Base-by-base conservation (phyloP, 2,797 vertebrate genomes). In the Malurus splendens region DNA sequence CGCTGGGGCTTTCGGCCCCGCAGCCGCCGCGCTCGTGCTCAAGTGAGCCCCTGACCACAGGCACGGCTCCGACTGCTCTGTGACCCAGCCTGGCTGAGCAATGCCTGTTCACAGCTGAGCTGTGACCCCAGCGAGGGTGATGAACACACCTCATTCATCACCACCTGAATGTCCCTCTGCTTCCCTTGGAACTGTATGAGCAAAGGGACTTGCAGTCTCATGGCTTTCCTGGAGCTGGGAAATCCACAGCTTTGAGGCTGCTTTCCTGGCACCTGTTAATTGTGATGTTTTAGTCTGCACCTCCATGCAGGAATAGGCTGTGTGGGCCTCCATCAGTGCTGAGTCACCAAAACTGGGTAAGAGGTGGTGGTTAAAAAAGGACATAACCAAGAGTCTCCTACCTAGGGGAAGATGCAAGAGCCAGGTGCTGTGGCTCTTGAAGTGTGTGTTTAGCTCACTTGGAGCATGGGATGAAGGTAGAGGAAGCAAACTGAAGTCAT, bases 41-140 rank as follows among this genome's bases (percentile, higher is more conserved):
- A 3, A 22, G 6, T 32, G 42, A 52, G 8, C 11, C n/a, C 47
- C 50, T n/a, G 30, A 2, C 2, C 4, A 0, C 1, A 20, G 55
- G 4, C 6, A 5, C 18, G 17, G 44, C n/a, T 4, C 7, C 24
- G 52, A 45, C 45, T 1, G 0, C 13, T 19, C 61, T 10, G 1
- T 15, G 18, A 9, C 4, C 8, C 54, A 41, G 28, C 54, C 44
- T 45, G 67, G 13, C 4, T 2, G 1, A 50, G 27, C 64, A 23
- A 18, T 19, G 45, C 47, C 57, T 64, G 19, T 18, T 48, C 41
- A 47, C 11, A 23, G 39, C 55, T 10, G 2, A 50, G 61, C 25
- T 56, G 39, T 67, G 50, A 19, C 30, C 38, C 30, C 14, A 2
- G 17, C 11, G 32, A 9, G 13, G 32, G 18, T 18, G 12, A 33